Conservation (phyloP, 2,797 vertebrate genomes). For the Benthosema pterotum region DNA sequence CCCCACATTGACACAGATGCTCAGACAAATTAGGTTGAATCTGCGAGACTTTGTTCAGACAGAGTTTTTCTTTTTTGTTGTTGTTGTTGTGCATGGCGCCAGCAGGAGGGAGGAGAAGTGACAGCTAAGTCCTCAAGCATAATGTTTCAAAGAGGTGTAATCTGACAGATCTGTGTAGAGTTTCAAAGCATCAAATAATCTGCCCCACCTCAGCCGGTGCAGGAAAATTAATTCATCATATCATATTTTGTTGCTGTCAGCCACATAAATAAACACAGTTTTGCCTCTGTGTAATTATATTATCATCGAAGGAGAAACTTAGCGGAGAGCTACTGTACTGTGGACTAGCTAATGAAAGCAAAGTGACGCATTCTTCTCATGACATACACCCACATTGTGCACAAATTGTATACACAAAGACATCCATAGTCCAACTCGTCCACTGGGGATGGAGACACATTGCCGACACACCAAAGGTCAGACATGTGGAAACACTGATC, state of each 20-base stretch:
- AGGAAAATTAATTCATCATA: background rate
- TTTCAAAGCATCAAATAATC: slow-evolving; percentile 23
- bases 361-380: background rate
- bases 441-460: too few species aligned
- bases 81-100: slow-evolving; percentile 12
- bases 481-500: too few species aligned
- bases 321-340: too few species aligned
- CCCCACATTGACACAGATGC: slow-evolving; percentile 7
- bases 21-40: slow-evolving; percentile 30
- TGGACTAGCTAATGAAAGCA: too few species aligned
- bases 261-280: too few species aligned
- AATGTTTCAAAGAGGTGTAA: slow-evolving; percentile 28
- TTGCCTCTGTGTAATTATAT: too few species aligned
- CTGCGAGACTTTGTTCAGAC: slow-evolving; percentile 29
- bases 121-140: slow-evolving; percentile 22
- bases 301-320: too few species aligned
- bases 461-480: too few species aligned
- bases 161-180: slow-evolving; percentile 17
- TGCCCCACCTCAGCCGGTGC: background rate
- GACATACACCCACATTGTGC: background rate
- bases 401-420: background rate
- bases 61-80: slow-evolving; percentile 13
- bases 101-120: slow-evolving; percentile 22
- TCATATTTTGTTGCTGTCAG: too few species aligned
- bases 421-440: background rate